These are phyloP conservation scores for Dyspetes luteomarginatus DNA, from an alignment of 2,888 invertebrate genomes.

Conservation along the genomic window DNA sequence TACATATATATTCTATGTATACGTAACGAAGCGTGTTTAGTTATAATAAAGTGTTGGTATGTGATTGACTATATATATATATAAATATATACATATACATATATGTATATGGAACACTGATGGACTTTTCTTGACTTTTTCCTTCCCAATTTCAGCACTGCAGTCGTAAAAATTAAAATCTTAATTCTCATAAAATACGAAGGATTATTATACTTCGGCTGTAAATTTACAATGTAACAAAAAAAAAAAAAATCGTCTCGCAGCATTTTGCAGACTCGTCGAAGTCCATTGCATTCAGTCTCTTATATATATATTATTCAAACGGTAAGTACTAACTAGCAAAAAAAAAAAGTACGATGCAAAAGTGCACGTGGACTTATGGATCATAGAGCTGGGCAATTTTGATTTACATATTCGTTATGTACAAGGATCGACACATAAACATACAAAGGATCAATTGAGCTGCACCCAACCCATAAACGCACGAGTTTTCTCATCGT, in stretches of 20 bases:
- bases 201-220: background rate
- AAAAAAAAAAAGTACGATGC: constrained; percentile 2
- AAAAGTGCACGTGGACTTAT: no score
- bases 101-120: no score
- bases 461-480: constrained; percentile 27
- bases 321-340: background rate
- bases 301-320: background rate
- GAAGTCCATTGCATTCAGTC: background rate
- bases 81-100: no score
- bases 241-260: background rate
- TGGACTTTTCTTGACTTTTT: background rate
- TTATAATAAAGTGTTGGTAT: constrained; percentile 80
- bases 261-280: background rate
- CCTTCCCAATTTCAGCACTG: background rate
- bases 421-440: constrained; percentile 29
- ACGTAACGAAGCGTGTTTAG: constrained; percentile 78
- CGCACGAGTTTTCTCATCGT: background rate
- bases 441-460: constrained; percentile 37
- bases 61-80: constrained; percentile 73
- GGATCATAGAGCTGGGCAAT: constrained; percentile 30
- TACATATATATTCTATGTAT: constrained; percentile 71
- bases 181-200: background rate
- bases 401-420: constrained; percentile 45
- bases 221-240: background rate
- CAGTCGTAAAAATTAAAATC: background rate